Evolutionary conservation across 2,113 vertebrate genomes (phyloP).

Genomic region (Typhlomys cinereus): DNA sequence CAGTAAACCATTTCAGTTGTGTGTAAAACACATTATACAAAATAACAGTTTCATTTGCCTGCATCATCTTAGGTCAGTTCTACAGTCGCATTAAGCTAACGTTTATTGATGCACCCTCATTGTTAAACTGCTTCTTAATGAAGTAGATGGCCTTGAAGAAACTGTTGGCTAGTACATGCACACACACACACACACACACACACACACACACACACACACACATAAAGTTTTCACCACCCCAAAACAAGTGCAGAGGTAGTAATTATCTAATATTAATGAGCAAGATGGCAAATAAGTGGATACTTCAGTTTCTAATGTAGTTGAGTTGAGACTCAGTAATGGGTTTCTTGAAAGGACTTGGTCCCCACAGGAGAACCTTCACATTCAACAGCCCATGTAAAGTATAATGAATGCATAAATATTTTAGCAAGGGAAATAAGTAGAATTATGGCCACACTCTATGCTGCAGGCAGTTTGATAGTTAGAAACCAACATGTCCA

Average conservation of each 20-base stretch:
- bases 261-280: slow-evolving; percentile 85
- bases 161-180: slow-evolving; percentile 56
- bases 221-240: slow-evolving; percentile 75
- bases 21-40: slow-evolving; percentile 78
- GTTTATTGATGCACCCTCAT: slow-evolving; percentile 70
- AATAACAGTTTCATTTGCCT: slow-evolving; percentile 80
- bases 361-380: slow-evolving; percentile 76
- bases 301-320: slow-evolving; percentile 67
- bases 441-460: slow-evolving; percentile 71
- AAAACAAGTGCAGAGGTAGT: slow-evolving; percentile 79
- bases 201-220: slow-evolving; percentile 60
- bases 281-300: slow-evolving; percentile 67
- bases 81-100: slow-evolving; percentile 73
- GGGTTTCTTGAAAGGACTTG: slow-evolving; percentile 81
- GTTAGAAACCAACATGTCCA: slow-evolving; percentile 62
- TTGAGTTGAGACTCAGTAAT: slow-evolving; percentile 73
- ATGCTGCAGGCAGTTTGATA: slow-evolving; percentile 40
- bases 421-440: slow-evolving; percentile 85
- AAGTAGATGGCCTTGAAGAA: slow-evolving; percentile 75
- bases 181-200: slow-evolving; percentile 43
- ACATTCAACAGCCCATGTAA: slow-evolving; percentile 80
- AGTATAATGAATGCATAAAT: slow-evolving; percentile 84
- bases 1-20: slow-evolving; percentile 76
- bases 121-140: slow-evolving; percentile 83
- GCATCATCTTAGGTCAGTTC: slow-evolving; percentile 67